Percentiles rank a stretch among this genome's conserved stretches.
These are phyloP conservation scores for Corvus moneduloides DNA, from an alignment of 2,113 vertebrate genomes.

Conservation along the genomic window DNA sequence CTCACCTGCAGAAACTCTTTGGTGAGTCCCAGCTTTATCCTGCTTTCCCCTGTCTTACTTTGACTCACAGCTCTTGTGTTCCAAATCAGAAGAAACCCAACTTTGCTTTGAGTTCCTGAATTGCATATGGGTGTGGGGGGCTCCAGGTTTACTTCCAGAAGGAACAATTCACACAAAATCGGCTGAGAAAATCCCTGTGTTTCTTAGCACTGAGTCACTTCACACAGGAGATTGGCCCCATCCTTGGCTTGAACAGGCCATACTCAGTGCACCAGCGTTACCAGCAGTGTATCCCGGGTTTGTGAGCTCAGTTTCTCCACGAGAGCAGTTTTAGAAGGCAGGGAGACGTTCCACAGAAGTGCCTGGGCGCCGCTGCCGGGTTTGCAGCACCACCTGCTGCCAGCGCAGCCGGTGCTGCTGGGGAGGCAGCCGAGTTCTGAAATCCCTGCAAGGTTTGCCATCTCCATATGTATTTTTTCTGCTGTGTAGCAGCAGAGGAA, in stretches of 20 bases:
- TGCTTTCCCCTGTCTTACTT: background rate
- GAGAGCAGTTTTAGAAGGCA: background rate
- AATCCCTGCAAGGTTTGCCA: background rate
- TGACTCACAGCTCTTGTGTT: background rate
- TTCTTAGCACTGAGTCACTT: background rate
- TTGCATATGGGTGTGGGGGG: fast-evolving
- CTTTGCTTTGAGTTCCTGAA: background rate
- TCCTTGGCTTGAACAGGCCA: fast-evolving
- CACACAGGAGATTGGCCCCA: background rate
- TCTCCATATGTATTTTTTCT: background rate
- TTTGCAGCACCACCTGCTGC: conserved; percentile 46
- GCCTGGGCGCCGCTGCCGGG: background rate
- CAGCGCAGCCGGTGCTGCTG: background rate
- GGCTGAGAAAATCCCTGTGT: background rate
- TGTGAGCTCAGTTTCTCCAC: background rate
- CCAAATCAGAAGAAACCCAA: background rate
- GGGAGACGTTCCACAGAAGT: fast-evolving
- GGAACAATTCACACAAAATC: background rate
- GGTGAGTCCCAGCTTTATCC: background rate
- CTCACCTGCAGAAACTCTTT: background rate
- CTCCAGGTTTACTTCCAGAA: background rate
- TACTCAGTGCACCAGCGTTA: fast-evolving
- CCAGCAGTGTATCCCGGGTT: background rate
- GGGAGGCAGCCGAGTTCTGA: background rate
- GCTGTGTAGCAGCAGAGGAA: background rate